A percentile compares a stretch with the other conserved stretches of the same genome.
Evolutionary conservation across 1,140 invertebrate species (phyloP).

Genomic region (Drosophila repleta): DNA sequence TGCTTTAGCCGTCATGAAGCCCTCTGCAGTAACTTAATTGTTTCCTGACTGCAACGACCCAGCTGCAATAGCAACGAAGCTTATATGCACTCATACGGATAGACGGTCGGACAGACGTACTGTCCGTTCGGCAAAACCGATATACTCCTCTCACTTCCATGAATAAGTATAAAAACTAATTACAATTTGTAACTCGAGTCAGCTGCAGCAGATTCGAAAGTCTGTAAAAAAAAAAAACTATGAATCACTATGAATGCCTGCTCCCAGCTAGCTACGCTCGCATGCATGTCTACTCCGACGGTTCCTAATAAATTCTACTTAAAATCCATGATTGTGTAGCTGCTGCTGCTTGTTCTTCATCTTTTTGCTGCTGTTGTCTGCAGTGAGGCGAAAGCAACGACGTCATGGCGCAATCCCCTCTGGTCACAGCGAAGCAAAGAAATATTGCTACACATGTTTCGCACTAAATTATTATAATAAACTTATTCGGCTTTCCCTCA

Average conservation of each 20-base stretch:
- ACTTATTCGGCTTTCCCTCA: conserved; percentile 56
- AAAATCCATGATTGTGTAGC: conserved; percentile 49
- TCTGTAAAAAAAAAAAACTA: not conserved
- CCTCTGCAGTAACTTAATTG: too few relatives aligned
- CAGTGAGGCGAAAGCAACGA: not conserved
- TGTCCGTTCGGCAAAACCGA: too few relatives aligned
- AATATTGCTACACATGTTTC: conserved; percentile 72
- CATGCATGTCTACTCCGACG: not conserved
- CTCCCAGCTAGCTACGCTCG: not conserved
- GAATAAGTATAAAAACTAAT: too few relatives aligned
- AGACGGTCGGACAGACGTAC: too few relatives aligned
- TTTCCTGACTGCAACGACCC: too few relatives aligned
- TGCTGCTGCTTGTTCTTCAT: not conserved
- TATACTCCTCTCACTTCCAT: too few relatives aligned
- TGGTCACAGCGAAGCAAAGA: conserved; percentile 27
- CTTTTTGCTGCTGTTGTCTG: conserved; percentile 5
- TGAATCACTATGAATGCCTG: not conserved
- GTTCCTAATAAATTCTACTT: conserved; percentile 50
- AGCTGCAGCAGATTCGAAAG: not conserved
- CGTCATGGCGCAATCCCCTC: conserved; percentile 33
- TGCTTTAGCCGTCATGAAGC: too few relatives aligned
- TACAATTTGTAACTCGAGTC: too few relatives aligned
- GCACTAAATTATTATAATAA: conserved; percentile 81
- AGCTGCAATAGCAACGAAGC: too few relatives aligned
- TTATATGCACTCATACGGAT: too few relatives aligned